Conservation (phyloP, 2,113 vertebrate genomes). For the Ciconia maguari region DNA sequence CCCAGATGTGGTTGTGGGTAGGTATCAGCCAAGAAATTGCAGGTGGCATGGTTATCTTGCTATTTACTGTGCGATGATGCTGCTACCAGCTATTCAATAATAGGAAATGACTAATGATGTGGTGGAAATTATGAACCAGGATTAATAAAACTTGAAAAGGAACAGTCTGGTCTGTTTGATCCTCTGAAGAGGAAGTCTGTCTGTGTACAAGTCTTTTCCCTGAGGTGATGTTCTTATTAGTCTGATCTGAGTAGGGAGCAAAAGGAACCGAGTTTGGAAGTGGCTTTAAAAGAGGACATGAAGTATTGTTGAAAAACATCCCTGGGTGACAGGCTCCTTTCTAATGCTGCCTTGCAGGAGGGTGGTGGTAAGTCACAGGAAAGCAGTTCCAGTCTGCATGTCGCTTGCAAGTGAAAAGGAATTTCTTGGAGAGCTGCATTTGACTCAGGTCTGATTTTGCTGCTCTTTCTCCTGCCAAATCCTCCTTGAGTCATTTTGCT, state of each 20-base stretch:
- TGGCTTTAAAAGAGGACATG: conserved; percentile 32
- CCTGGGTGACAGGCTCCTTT: conserved; percentile 13
- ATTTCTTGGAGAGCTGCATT: conserved; percentile 42
- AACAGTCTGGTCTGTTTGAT: conserved; percentile 79
- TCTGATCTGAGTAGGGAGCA: conserved; percentile 56
- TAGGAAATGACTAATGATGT: conserved; percentile 83
- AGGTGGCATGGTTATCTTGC: conserved; percentile 73
- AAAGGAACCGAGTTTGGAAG: conserved; percentile 34
- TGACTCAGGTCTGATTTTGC: not conserved
- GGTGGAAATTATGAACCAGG: conserved; percentile 80
- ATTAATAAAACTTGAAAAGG: conserved; percentile 85
- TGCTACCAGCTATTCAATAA: conserved; percentile 76
- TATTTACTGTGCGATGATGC: conserved; percentile 55
- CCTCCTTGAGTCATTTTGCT: conserved; percentile 3
- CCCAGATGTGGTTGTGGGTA: conserved; percentile 73
- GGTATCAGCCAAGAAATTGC: conserved; percentile 47
- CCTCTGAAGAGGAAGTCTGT: conserved; percentile 77
- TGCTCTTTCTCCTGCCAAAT: conserved; percentile 13
- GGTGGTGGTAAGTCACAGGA: not conserved
- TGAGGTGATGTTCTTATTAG: conserved; percentile 77
- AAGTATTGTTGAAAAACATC: conserved; percentile 43
- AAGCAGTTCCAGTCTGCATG: not conserved
- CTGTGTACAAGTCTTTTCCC: conserved; percentile 73
- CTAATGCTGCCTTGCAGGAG: conserved; percentile 14
- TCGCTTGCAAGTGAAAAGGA: not conserved